Base-by-base conservation (phyloP, 2,888 invertebrate genomes). In the Mimachlamys varia region DNA sequence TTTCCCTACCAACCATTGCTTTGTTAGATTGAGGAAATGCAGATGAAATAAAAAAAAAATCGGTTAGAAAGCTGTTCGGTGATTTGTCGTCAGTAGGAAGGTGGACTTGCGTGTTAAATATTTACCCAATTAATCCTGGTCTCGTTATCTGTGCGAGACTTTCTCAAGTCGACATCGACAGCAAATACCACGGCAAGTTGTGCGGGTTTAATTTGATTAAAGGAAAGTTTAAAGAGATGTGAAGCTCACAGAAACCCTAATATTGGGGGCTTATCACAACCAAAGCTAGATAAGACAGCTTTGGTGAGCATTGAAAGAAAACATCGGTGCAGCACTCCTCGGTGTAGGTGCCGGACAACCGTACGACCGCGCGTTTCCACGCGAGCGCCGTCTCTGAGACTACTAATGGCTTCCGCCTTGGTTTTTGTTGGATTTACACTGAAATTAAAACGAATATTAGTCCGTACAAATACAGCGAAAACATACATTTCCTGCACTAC, bases 191-290 rank as follows among this genome's bases (percentile, higher is more conserved):
- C 76, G 76, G 33, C 76, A 76, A 76, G 33, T 76, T 76, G 5
- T 76, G 76, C 76, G 76, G 76, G 76, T 76, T 76, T 76, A 76
- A 76, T 76, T 76, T 76, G 76, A 76, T 76, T 76, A 76, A 76
- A 76, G 76, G 76, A 76, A 76, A 76, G 76, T 76, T 76, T 76
- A 76, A 76, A 76, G 76, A 27, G 76, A 76, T 76, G 76, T 76
- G 76, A 76, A 76, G 76, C 76, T 76, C 27, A 76, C 33, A 33
- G 76, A 76, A 76, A 76, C 76, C 76, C 76, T 76, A 76, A 76
- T 76, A 76, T 76, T 76, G 76, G 27, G 27, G 27, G 76, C 76
- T 76, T 76, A 76, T 76, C 76, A 76, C 76, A 33, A 76, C 33
- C 33, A 33, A 76, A 33, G 33, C 76, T 33, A 33, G 76, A 76